These are phyloP conservation scores for Ctenopoma kingsleyae DNA, from an alignment of 2,797 vertebrate species.

Conservation along the genomic window DNA sequence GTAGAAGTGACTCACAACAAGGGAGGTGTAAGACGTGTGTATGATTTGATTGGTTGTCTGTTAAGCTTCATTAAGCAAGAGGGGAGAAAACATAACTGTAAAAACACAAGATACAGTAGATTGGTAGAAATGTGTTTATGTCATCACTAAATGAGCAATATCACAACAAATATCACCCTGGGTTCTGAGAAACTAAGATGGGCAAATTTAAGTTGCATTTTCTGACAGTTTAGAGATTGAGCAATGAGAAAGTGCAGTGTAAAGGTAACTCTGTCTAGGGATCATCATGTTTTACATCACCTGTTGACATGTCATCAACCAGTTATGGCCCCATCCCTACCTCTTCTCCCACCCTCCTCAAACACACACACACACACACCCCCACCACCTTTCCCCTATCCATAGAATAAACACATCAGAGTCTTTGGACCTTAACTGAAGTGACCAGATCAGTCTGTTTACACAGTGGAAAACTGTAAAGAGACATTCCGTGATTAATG, in stretches of 20 bases:
- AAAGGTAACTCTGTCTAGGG: neutral
- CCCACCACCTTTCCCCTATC: constrained; percentile 15
- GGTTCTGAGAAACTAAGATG: too few species aligned
- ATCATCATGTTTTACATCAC: constrained; percentile 20
- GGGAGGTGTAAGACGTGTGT: neutral
- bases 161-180: too few species aligned
- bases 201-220: neutral
- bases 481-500: constrained; percentile 45
- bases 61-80: neutral
- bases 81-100: too few species aligned
- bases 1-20: neutral
- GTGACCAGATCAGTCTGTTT: constrained; percentile 66
- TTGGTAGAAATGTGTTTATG: too few species aligned
- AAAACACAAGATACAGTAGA: neutral
- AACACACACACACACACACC: constrained; percentile 7
- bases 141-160: too few species aligned
- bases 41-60: neutral
- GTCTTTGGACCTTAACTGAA: constrained; percentile 44
- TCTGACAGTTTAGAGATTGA: neutral
- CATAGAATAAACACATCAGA: constrained; percentile 62
- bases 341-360: constrained; percentile 1
- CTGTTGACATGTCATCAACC: constrained; percentile 20
- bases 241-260: neutral
- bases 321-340: neutral
- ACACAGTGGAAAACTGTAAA: constrained; percentile 49